Evolutionary conservation across 2,888 invertebrate species (phyloP).

Genomic region (Syrista parreyssii): DNA sequence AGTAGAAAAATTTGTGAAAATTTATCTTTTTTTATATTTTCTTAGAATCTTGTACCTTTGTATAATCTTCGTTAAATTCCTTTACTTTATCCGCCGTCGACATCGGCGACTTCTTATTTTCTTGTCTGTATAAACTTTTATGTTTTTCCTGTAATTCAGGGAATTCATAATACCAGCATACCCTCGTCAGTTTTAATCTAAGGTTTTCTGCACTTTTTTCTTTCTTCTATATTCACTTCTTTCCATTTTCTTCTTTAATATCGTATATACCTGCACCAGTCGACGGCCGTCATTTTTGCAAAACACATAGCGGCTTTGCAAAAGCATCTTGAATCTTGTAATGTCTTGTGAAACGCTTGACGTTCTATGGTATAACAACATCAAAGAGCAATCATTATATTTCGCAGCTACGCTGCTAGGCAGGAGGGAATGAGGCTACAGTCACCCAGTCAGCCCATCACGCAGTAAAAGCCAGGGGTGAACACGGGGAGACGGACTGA

Average conservation of each 20-base stretch:
- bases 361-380: conserved; percentile 39
- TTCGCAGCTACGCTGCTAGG: conserved; percentile 17
- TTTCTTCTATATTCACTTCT: background rate
- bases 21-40: background rate
- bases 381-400: conserved; percentile 52
- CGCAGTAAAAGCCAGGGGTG: conserved; percentile 34
- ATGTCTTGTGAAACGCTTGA: conserved; percentile 24
- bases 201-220: background rate
- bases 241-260: background rate
- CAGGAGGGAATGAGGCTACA: background rate
- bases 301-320: background rate
- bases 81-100: background rate
- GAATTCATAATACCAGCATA: background rate
- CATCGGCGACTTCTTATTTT: background rate
- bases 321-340: background rate
- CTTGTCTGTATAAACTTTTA: background rate
- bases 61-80: background rate
- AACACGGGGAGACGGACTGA: conserved; percentile 20
- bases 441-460: conserved; percentile 7
- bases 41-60: background rate
- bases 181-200: background rate
- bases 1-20: background rate
- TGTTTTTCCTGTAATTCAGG: background rate
- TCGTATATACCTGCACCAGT: background rate
- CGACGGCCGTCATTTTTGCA: background rate